Evolutionary conservation across 2,113 vertebrate species (phyloP).

Genomic region (Gracilinanus agilis): DNA sequence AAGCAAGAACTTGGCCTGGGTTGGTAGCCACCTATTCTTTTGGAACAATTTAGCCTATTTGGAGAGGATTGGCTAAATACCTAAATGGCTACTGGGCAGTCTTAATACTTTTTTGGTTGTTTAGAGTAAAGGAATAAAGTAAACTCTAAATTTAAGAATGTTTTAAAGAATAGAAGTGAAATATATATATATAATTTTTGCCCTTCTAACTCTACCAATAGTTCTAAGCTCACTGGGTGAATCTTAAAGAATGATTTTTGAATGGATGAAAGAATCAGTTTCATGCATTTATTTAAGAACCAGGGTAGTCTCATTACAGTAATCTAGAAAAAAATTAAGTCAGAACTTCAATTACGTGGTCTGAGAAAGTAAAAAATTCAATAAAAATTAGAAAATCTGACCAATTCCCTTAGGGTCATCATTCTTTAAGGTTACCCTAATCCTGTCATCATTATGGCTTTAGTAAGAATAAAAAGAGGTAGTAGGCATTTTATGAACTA

Average conservation of each 20-base stretch:
- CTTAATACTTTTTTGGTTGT: neutral
- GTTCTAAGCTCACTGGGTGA: neutral
- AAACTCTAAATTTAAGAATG: neutral
- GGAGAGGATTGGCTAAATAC: neutral
- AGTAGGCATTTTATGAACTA: neutral
- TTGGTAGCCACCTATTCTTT: neutral
- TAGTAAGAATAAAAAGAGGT: neutral
- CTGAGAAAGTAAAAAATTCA: constrained; percentile 1
- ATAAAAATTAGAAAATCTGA: neutral
- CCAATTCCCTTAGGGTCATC: neutral
- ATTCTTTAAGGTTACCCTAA: neutral
- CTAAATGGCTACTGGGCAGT: neutral
- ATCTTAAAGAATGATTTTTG: neutral
- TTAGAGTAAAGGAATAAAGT: neutral
- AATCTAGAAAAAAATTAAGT: neutral
- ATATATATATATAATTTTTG: neutral
- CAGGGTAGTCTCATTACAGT: neutral
- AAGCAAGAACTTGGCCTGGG: neutral
- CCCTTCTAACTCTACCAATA: neutral
- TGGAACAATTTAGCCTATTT: neutral
- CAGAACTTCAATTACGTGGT: neutral
- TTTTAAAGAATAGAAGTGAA: neutral
- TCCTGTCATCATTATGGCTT: neutral
- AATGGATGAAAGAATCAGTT: neutral
- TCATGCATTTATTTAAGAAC: neutral